These are phyloP conservation scores for Calephelis nemesis DNA, from an alignment of 1,140 invertebrate species.

Conservation along the genomic window DNA sequence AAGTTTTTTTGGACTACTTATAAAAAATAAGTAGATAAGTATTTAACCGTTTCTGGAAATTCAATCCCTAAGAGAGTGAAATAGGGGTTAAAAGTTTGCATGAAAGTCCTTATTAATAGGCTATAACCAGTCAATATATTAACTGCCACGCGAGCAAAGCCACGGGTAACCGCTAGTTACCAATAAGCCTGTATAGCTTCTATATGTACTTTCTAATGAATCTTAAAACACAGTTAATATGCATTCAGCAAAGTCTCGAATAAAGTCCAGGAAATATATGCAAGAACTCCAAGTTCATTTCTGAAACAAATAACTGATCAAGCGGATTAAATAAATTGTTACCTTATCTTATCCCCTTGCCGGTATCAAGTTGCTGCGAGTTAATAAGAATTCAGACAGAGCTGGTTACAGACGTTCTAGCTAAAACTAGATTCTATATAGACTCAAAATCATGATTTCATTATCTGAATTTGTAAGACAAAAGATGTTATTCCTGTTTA, in stretches of 20 bases:
- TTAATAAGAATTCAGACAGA: constrained; percentile 58
- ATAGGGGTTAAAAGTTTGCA: too few relatives aligned
- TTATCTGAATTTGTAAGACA: constrained; percentile 33
- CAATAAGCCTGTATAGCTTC: too few relatives aligned
- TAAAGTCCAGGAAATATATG: constrained; percentile 6
- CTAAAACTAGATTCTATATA: constrained; percentile 47
- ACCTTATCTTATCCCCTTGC: constrained; percentile 46
- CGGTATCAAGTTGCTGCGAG: constrained; percentile 40
- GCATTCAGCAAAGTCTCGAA: not conserved
- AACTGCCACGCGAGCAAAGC: too few relatives aligned
- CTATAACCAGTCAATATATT: too few relatives aligned
- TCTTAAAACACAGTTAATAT: too few relatives aligned
- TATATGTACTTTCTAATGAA: too few relatives aligned
- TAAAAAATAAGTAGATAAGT: too few relatives aligned
- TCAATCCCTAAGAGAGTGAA: too few relatives aligned
- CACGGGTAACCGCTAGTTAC: too few relatives aligned
- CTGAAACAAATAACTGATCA: constrained; percentile 30
- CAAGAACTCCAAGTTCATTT: constrained; percentile 30
- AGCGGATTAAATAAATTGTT: constrained; percentile 47
- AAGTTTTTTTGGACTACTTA: too few relatives aligned
- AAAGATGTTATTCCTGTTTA: constrained; percentile 6
- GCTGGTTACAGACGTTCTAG: constrained; percentile 45
- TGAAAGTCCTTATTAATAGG: too few relatives aligned
- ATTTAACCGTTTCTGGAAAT: too few relatives aligned
- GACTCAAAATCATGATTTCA: constrained; percentile 47